Conservation (phyloP, 2,888 invertebrate species). For the Tanytarsus gracilentus region DNA sequence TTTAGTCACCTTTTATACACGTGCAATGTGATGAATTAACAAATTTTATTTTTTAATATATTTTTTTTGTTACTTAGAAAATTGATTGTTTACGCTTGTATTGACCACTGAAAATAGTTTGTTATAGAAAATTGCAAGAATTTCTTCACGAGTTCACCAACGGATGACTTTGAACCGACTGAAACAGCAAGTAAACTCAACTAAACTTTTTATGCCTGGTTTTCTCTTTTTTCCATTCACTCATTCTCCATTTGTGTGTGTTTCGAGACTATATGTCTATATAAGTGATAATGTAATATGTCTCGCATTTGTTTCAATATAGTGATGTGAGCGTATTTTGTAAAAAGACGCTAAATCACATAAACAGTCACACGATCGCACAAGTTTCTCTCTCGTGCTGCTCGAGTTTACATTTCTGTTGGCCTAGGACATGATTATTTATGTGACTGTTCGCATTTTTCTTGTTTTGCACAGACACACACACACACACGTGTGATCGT, state of each 20-base stretch:
- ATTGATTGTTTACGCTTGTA: too few relatives aligned
- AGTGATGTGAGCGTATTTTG: background rate
- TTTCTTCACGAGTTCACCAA: background rate
- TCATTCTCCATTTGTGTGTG: background rate
- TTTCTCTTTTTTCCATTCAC: constrained; percentile 8
- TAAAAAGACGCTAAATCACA: background rate
- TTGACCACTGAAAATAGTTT: background rate
- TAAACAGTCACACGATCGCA: background rate
- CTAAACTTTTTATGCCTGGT: background rate
- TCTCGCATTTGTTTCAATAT: background rate
- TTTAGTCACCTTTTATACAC: background rate
- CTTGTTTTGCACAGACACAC: background rate
- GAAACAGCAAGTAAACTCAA: background rate
- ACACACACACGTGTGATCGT: too few relatives aligned
- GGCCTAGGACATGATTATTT: constrained; percentile 12
- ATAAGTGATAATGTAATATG: background rate
- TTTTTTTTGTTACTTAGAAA: too few relatives aligned
- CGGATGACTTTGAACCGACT: background rate
- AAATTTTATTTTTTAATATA: background rate
- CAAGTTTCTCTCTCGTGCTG: background rate
- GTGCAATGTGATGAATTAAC: too few relatives aligned
- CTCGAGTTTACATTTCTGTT: background rate
- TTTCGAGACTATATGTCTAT: too few relatives aligned
- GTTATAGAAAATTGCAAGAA: background rate
- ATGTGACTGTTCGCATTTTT: background rate